Conservation (phyloP, 1,140 invertebrate genomes). For the Chironomus striatipennis region DNA sequence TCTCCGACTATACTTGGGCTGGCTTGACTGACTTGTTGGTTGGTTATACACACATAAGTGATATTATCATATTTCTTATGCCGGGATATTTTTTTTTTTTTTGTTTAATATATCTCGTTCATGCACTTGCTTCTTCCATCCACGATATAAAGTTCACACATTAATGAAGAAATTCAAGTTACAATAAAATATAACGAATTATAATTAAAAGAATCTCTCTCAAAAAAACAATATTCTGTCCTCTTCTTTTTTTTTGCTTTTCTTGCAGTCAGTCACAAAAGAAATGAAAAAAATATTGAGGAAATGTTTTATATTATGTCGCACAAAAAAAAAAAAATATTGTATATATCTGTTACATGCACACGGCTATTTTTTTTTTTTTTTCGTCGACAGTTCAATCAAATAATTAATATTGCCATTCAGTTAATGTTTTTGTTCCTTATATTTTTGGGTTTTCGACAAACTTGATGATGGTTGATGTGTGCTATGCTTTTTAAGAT, state of each 20-base stretch:
- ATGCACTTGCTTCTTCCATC: background rate
- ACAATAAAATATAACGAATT: no score
- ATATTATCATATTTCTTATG: background rate
- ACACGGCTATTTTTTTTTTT: background rate
- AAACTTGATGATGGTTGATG: background rate
- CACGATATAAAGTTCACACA: no score
- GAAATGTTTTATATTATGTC: background rate
- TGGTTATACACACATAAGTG: background rate
- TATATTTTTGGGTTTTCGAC: background rate
- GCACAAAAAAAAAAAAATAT: background rate
- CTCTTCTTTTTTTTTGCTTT: background rate
- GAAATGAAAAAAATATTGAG: background rate
- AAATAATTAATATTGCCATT: background rate
- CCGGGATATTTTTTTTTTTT: no score
- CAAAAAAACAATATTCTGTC: background rate
- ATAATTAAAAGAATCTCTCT: background rate
- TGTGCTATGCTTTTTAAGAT: background rate
- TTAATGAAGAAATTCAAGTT: no score
- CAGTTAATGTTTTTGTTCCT: background rate
- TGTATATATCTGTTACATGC: background rate
- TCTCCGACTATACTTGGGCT: no score
- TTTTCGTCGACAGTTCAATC: background rate
- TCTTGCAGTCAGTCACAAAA: background rate
- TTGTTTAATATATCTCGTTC: background rate
- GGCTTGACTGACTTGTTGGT: no score